Conservation (phyloP, 2,797 vertebrate genomes). For the Falco cherrug region DNA sequence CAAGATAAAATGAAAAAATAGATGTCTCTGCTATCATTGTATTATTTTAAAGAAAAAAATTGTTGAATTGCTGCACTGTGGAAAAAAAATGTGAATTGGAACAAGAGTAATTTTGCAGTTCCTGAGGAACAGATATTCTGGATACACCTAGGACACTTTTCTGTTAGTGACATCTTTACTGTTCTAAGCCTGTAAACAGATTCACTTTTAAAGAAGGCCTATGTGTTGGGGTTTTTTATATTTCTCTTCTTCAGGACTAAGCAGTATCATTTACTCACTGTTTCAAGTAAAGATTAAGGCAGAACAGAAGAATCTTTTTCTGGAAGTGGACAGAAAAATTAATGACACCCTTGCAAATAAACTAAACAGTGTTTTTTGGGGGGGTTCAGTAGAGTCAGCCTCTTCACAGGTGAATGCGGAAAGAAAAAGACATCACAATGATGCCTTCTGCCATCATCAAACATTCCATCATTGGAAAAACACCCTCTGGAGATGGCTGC, state of each 20-base stretch:
- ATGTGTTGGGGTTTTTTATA: background rate
- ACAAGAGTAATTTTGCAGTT: background rate
- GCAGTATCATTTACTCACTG: background rate
- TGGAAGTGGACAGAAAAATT: background rate
- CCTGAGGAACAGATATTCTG: background rate
- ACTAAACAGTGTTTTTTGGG: accelerated
- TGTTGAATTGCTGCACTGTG: background rate
- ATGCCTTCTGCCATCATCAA: background rate
- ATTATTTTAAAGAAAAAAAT: background rate
- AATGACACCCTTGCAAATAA: background rate
- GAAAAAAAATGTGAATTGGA: background rate
- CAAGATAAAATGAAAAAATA: background rate
- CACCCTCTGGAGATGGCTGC: background rate
- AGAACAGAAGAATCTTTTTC: background rate
- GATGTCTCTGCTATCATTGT: accelerated
- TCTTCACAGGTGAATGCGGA: accelerated
- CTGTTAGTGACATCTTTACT: background rate
- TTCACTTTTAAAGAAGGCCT: background rate
- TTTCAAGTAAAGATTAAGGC: background rate
- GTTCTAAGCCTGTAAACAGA: background rate
- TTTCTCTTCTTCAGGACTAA: background rate
- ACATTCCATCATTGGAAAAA: background rate
- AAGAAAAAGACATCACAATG: background rate
- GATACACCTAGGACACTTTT: background rate
- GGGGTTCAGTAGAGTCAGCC: background rate